phyloP scores from a whole-genome alignment of 2,888 invertebrate species.

The Morpho helenor region DNA sequence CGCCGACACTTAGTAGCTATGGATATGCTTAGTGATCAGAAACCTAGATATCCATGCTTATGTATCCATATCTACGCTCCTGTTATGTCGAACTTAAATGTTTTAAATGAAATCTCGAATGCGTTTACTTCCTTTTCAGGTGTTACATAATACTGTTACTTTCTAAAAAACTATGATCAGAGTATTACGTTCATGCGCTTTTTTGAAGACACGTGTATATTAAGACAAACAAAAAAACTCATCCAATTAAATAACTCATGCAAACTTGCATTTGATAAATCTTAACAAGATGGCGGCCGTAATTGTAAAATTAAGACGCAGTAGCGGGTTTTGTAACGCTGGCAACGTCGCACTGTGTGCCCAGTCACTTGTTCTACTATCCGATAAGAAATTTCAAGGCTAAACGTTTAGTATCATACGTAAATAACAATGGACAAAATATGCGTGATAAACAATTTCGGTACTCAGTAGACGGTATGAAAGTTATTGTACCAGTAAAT shows the following conservation, averaged over 20 bases:
- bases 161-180: background rate
- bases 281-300: slow-evolving; percentile 66
- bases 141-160: slow-evolving; percentile 31
- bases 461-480: background rate
- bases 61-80: slow-evolving; percentile 45
- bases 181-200: background rate
- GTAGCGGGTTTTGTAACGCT: slow-evolving; percentile 55
- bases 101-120: slow-evolving; percentile 41
- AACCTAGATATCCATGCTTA: slow-evolving; percentile 40
- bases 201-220: background rate
- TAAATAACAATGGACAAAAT: slow-evolving; percentile 56
- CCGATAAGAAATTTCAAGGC: slow-evolving; percentile 77
- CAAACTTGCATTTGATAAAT: slow-evolving; percentile 53
- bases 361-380: slow-evolving; percentile 51
- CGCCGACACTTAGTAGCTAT: slow-evolving; percentile 70
- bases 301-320: slow-evolving; percentile 68
- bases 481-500: too few relatives aligned
- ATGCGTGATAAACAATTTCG: slow-evolving; percentile 30
- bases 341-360: slow-evolving; percentile 68
- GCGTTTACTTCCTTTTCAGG: slow-evolving; percentile 37
- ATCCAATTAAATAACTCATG: slow-evolving; percentile 32
- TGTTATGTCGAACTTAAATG: slow-evolving; percentile 34
- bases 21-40: slow-evolving; percentile 43
- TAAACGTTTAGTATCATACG: slow-evolving; percentile 57
- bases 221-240: slow-evolving; percentile 20